Evolutionary conservation across 2,797 vertebrate species (phyloP).

Genomic region (Tragelaphus eurycerus): DNA sequence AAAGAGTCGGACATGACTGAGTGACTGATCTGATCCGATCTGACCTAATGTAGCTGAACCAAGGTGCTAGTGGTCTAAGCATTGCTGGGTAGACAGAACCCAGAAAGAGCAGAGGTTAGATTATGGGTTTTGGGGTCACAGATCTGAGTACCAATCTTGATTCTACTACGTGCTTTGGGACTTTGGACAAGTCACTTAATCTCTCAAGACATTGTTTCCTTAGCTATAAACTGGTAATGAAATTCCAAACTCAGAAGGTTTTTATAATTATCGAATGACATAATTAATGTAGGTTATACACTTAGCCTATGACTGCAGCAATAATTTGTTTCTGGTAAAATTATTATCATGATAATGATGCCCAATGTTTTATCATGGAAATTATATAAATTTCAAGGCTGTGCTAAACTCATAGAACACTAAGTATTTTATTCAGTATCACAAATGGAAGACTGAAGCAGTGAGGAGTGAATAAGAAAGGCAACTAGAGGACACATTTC

Average conservation of each 20-base stretch:
- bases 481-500: neutral
- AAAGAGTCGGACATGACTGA: too few species aligned
- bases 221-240: neutral
- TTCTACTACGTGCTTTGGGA: neutral
- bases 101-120: neutral
- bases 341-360: neutral
- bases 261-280: conserved; percentile 27
- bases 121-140: neutral
- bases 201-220: neutral
- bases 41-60: neutral
- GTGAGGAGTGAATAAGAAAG: neutral
- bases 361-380: neutral
- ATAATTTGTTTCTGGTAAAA: neutral
- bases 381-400: neutral
- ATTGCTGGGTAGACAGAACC: neutral
- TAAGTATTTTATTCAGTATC: neutral
- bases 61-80: conserved; percentile 1
- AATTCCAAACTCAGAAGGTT: neutral
- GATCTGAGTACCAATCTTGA: neutral
- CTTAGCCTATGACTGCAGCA: neutral
- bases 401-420: neutral
- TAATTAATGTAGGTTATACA: neutral
- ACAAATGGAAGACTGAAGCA: neutral
- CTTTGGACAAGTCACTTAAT: neutral
- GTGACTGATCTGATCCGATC: neutral